Base-by-base conservation (phyloP, 2,797 vertebrate species). In the Crocidura indochinensis region DNA sequence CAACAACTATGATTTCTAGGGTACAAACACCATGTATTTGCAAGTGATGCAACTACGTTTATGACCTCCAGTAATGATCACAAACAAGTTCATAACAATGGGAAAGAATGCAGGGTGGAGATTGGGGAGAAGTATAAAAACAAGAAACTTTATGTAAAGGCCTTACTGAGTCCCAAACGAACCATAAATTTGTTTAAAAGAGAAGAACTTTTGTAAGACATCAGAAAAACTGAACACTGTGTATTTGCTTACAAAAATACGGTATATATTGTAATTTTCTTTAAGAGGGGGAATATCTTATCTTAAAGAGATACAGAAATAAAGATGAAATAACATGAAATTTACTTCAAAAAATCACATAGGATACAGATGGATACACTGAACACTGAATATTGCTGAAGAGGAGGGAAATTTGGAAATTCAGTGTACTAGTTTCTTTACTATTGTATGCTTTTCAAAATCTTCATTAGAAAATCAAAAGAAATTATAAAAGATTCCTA, bases 161-260 rank as follows among this genome's bases (percentile, higher is more conserved):
- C 3, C 27, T 69, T 68, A 4, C 19, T 73, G 49, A 65, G 84
- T 89, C 38, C 77, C 78, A 31, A 74, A 44, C 78, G 83, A 89
- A 64, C 14, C 53, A 85, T 51, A 62, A 27, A 29, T 31, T 65
- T 17, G 11, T 60, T 31, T 7, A 60, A 68, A 77, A 85, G 38
- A 68, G 77, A 85, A 38, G 87, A 75, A 84, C n/a, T 84, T 76
- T 80, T 87, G 56, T 15, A 89, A 53, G 31, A 73, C 10, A 73
- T 74, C 44, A 79, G 26, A 9, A 51, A 31, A 91, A 88, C 49
- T 62, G 46, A 89, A 87, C 24, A 74, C 7, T 68, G 62, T 8
- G 27, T 62, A 85, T 77, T 65, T 87, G 64, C 17, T 78, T 89
- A 64, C 20, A 44, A 38, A 38, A 38, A 38, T 38, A 38, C 38